Percentiles rank a stretch among this genome's conserved stretches.
Conservation (phyloP, 1,140 invertebrate species). For the Trigoniulus corallinus region DNA sequence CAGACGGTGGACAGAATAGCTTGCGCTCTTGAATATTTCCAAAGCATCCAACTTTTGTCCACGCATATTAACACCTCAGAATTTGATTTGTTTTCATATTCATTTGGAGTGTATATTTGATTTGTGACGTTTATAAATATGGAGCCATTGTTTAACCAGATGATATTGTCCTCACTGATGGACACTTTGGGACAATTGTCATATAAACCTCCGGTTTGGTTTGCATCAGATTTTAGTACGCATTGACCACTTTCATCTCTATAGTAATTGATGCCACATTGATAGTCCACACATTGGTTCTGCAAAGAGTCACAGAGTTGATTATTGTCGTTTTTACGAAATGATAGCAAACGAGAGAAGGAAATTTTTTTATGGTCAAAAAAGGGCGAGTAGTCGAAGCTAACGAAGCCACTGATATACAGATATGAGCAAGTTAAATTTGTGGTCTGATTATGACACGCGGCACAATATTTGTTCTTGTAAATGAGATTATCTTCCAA, state of each 20-base stretch:
- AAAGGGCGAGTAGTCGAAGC: too few relatives aligned
- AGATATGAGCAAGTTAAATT: too few relatives aligned
- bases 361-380: too few relatives aligned
- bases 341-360: too few relatives aligned
- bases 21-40: background rate
- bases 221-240: background rate
- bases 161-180: constrained; percentile 6
- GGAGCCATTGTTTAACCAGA: constrained; percentile 9
- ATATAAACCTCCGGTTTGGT: background rate
- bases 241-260: constrained; percentile 7
- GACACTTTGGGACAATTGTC: background rate
- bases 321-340: too few relatives aligned
- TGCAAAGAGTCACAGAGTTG: constrained; percentile 18
- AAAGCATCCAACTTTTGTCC: background rate
- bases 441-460: too few relatives aligned
- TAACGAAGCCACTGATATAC: too few relatives aligned
- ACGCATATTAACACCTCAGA: constrained; percentile 14
- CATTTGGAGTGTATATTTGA: constrained; percentile 6
- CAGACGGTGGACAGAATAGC: background rate
- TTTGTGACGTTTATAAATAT: constrained; percentile 13
- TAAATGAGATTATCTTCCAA: too few relatives aligned
- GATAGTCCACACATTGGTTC: constrained; percentile 14
- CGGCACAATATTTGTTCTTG: constrained; percentile 27
- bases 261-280: constrained; percentile 15
- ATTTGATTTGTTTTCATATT: constrained; percentile 16